Evolutionary conservation across 2,113 vertebrate genomes (phyloP).

Genomic region (Hiodon alosoides): DNA sequence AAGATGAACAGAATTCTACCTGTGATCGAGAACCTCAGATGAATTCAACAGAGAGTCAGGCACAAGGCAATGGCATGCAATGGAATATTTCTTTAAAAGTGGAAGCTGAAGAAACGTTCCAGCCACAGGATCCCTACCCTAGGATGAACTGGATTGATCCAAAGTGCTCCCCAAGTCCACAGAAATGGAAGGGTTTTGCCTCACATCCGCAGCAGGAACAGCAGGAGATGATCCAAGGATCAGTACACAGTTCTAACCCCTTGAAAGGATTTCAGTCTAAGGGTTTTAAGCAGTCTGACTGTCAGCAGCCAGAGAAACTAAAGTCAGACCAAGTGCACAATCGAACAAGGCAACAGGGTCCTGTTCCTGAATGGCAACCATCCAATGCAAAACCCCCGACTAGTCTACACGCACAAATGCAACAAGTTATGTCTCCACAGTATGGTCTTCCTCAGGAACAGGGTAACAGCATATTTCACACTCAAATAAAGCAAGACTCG

Average conservation of each 20-base stretch:
- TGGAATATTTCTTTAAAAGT: constrained; percentile 45
- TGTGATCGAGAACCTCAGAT: constrained; percentile 40
- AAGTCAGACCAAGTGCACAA: background rate
- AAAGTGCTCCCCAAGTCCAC: constrained; percentile 59
- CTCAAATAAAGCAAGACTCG: constrained; percentile 65
- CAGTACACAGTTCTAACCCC: constrained; percentile 58
- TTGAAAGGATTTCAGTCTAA: constrained; percentile 58
- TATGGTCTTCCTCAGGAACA: constrained; percentile 16
- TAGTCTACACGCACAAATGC: background rate
- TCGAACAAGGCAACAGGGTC: background rate
- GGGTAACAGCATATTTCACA: constrained; percentile 47
- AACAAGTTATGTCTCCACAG: background rate
- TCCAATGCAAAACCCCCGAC: background rate
- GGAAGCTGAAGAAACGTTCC: constrained; percentile 39
- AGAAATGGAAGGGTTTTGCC: constrained; percentile 60
- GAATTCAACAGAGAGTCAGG: constrained; percentile 35
- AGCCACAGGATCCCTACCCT: constrained; percentile 42
- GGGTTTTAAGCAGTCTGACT: constrained; percentile 44
- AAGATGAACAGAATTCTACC: constrained; percentile 27
- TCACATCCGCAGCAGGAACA: constrained; percentile 53
- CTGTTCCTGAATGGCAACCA: background rate
- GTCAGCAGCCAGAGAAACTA: constrained; percentile 31
- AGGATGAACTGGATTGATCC: constrained; percentile 73
- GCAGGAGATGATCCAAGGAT: constrained; percentile 57
- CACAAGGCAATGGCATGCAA: constrained; percentile 39